Base-by-base conservation (phyloP, 2,888 invertebrate species). In the Phorcus lineatus region DNA sequence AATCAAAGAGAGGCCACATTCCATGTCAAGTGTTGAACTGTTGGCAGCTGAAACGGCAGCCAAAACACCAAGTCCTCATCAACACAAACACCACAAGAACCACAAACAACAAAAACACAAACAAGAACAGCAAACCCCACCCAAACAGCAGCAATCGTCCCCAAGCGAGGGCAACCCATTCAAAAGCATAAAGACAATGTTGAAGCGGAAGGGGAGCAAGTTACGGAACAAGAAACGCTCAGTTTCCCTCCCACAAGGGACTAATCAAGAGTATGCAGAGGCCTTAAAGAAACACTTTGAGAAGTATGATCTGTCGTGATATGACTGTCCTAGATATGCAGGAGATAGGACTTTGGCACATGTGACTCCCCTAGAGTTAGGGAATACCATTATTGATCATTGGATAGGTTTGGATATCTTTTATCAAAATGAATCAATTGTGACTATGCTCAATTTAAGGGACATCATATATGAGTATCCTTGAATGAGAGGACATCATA, bases 141-240 rank as follows among this genome's bases (percentile, higher is more conserved):
- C 28, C 40, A 74, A 70, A 6, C 40, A 76, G 54, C 47, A 47
- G 47, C 47, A 57, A 77, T 78, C 47, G 70, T 75, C 79, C 11
- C 78, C 83, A 0, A 76, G 81, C 16, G 88, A 88, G 74, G 81
- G 85, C 52, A 89, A 88, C 57, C 88, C 90, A 40, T 90, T 91
- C 81, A 90, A 90, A 79, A 87, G 85, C 19, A 85, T 91, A 80
- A 90, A 89, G 82, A 89, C 89, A 22, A 89, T 90, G 83, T 86
- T 91, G 74, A 87, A 88, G 78, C 84, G 91, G n/a, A 86, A 88
- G 80, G 90, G 90, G 53, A 90, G 89, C 81, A 90, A 90, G 70
- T 86, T 85, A 47, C 87, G 88, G 55, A 86, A 84, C 74, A 90
- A 91, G 82, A 90, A 90, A 79, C 78, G 89, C 24, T 86, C 88